A percentile compares a stretch with the other conserved stretches of the same genome.
phyloP scores from a whole-genome alignment of 2,888 invertebrate genomes.

The Eupithecia abbreviata region DNA sequence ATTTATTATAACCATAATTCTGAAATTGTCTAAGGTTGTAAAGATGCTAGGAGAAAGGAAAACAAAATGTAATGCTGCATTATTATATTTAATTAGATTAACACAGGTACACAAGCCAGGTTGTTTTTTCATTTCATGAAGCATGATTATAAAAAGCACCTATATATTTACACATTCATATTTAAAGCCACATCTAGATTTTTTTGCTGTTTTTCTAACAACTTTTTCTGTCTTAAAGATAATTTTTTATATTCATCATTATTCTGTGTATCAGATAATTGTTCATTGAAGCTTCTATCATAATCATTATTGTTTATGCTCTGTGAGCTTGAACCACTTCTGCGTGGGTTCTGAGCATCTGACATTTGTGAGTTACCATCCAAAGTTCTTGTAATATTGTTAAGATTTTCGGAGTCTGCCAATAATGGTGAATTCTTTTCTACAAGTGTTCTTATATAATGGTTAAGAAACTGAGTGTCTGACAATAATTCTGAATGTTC shows the following conservation, averaged over 20 bases:
- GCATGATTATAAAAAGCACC: neutral
- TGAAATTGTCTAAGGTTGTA: neutral
- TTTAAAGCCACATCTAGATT: neutral
- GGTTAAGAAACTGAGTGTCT: neutral
- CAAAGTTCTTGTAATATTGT: neutral
- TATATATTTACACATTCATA: neutral
- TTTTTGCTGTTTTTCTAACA: neutral
- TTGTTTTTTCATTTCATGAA: neutral
- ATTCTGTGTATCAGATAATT: conserved; percentile 1
- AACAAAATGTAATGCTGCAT: neutral
- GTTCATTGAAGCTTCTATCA: neutral
- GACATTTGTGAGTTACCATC: neutral
- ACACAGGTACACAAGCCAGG: neutral
- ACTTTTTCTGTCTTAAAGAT: neutral
- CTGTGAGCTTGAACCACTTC: neutral
- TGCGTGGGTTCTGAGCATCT: neutral
- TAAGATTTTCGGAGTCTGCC: neutral
- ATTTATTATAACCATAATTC: neutral
- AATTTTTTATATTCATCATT: neutral
- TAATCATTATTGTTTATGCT: neutral
- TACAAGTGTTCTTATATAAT: neutral
- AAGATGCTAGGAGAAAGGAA: neutral
- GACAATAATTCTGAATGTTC: neutral
- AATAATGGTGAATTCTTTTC: neutral
- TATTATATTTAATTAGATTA: neutral